phyloP scores from a whole-genome alignment of 2,797 vertebrate species.

The Crenichthys baileyi region DNA sequence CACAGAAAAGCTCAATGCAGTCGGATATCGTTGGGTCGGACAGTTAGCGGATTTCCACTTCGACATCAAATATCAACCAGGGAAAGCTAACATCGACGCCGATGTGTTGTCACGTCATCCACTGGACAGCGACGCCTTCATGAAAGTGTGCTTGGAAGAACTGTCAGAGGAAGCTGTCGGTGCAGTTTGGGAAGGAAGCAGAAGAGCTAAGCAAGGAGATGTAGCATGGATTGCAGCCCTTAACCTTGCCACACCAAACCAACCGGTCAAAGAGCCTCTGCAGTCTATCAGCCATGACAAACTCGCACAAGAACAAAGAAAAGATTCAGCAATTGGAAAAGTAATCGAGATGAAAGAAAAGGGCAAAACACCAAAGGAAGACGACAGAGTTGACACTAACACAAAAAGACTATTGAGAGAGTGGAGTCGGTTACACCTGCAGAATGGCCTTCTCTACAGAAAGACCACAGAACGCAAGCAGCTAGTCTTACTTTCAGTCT shows the following conservation, averaged over 20 bases:
- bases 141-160: background rate
- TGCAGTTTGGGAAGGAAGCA: too few species aligned
- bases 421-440: background rate
- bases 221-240: slow-evolving; percentile 3
- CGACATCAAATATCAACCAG: background rate
- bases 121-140: background rate
- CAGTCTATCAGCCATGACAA: background rate
- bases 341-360: background rate
- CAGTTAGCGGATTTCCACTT: background rate
- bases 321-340: background rate
- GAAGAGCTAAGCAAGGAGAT: background rate
- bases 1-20: background rate
- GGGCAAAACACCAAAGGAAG: background rate
- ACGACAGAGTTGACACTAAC: background rate
- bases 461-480: background rate
- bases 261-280: background rate
- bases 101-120: background rate
- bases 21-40: background rate
- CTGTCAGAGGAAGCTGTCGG: background rate
- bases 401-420: too few species aligned
- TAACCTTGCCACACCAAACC: background rate
- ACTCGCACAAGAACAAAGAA: background rate
- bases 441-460: background rate
- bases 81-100: background rate
- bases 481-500: background rate